Percentiles rank a stretch among this genome's conserved stretches.
Conservation (phyloP, 2,797 vertebrate species). For the Neostethus bicornis region DNA sequence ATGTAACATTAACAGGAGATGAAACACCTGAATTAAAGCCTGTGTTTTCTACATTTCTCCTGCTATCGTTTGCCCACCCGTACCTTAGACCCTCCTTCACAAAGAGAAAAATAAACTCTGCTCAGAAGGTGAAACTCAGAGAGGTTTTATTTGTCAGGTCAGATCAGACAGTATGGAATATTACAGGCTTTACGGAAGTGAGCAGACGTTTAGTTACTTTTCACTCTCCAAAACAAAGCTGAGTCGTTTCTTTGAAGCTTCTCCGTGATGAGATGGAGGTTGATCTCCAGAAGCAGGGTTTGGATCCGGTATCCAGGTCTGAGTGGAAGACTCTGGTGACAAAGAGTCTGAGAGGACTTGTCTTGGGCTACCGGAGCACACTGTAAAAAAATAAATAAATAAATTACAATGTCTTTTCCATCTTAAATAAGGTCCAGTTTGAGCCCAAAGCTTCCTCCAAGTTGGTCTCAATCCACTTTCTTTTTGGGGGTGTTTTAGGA, state of each 20-base stretch:
- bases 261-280: conserved; percentile 18
- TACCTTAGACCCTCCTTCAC: no score
- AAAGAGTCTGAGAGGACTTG: conserved; percentile 33
- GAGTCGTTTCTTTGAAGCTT: conserved; percentile 52
- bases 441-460: no score
- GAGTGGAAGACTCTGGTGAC: conserved; percentile 6
- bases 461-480: no score
- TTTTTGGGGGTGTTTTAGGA: no score
- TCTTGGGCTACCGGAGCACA: conserved; percentile 70
- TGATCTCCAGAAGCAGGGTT: conserved; percentile 15
- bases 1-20: no score
- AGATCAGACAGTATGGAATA: no score
- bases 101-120: no score
- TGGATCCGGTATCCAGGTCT: conserved; percentile 1
- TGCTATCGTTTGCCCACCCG: no score
- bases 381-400: conserved; percentile 56
- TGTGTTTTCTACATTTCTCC: no score
- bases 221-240: conserved; percentile 64
- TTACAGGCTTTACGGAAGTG: conserved; percentile 36
- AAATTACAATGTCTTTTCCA: not conserved
- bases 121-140: conserved; percentile 18
- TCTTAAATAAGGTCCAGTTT: no score
- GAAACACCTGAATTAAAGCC: no score
- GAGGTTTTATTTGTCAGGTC: no score
- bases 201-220: conserved; percentile 31